Base-by-base conservation (phyloP, 2,888 invertebrate species). In the Andrena bucephala region DNA sequence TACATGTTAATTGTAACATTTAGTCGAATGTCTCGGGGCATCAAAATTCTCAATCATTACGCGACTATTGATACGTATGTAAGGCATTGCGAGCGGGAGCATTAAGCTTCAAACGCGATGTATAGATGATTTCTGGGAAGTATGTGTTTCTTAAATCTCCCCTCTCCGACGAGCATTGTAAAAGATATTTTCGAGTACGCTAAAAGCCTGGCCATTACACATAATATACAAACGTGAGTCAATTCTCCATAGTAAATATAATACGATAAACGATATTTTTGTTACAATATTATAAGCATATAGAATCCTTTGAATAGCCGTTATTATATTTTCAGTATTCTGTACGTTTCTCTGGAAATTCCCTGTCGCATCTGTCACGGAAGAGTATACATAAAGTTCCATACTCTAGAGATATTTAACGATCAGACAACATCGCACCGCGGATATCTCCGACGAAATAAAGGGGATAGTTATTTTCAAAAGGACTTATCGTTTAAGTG, bases 371-470 rank as follows among this genome's bases (percentile, higher is more conserved):
- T 73, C 54, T 29, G 57, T 67, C 60, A 50, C 27, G 31, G 73
- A 81, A n/a, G 20, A 57, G 20, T 78, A 82, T 57, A 84, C 83
- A 84, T 82, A 83, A 84, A 83, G 83, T 84, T 84, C 83, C 83
- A 83, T 84, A 84, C 83, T 79, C 72, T 83, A 78, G 48, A 70
- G 57, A 52, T 69, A 74, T 77, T 67, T 70, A 69, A 68, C 36
- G 50, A 73, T 8, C n/a, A 50, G 72, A 73, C 50, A 77, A 50
- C 52, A 63, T 81, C 76, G 27, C 31, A 27, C 72, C 63, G 52
- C 36, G 60, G 62, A n/a, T 72, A 73, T 67, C 27, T 60, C 60
- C 20, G 50, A 24, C 62, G 65, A 65, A 27, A 72, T 29, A 33
- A 36, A 57, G 62, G 36, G 60, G 29, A 59, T 20, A 27, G 24